A percentile compares a stretch with the other conserved stretches of the same genome.
These are phyloP conservation scores for Poliocrania exsul DNA, from an alignment of 2,797 vertebrate species.

Conservation along the genomic window DNA sequence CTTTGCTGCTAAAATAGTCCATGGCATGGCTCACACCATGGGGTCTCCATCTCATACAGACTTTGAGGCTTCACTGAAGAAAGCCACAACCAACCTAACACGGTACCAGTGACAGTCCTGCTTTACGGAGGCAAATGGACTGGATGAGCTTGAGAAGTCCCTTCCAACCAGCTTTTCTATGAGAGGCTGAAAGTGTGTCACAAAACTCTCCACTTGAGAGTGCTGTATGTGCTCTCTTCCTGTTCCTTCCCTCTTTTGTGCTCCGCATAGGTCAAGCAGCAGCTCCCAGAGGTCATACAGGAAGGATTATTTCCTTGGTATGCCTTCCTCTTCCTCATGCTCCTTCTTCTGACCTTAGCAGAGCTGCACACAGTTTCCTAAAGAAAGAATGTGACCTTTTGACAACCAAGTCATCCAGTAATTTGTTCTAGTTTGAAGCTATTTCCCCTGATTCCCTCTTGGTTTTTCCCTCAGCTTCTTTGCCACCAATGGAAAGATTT, in stretches of 20 bases:
- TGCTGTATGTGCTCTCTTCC: background rate
- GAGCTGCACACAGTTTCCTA: background rate
- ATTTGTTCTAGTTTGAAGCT: constrained; percentile 43
- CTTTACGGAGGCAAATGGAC: background rate
- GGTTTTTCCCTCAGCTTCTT: background rate
- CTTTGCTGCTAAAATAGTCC: background rate
- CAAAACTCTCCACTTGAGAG: background rate
- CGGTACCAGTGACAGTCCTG: background rate
- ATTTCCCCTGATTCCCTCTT: constrained; percentile 13
- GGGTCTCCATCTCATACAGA: background rate
- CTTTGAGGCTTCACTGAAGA: background rate
- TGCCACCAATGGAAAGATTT: background rate
- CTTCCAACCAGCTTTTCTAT: background rate
- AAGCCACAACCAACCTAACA: background rate
- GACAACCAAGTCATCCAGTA: constrained; percentile 19
- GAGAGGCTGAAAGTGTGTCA: background rate
- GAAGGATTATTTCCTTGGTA: constrained; percentile 25
- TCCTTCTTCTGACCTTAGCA: constrained; percentile 10
- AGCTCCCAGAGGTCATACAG: constrained; percentile 26
- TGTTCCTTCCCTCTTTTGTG: background rate
- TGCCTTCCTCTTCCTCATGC: constrained; percentile 55
- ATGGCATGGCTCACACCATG: background rate
- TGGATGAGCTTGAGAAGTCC: background rate
- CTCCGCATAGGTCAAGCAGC: background rate
- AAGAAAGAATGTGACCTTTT: constrained; percentile 60